phyloP scores from a whole-genome alignment of 1,140 invertebrate genomes.

The Potamilus streckersoni region DNA sequence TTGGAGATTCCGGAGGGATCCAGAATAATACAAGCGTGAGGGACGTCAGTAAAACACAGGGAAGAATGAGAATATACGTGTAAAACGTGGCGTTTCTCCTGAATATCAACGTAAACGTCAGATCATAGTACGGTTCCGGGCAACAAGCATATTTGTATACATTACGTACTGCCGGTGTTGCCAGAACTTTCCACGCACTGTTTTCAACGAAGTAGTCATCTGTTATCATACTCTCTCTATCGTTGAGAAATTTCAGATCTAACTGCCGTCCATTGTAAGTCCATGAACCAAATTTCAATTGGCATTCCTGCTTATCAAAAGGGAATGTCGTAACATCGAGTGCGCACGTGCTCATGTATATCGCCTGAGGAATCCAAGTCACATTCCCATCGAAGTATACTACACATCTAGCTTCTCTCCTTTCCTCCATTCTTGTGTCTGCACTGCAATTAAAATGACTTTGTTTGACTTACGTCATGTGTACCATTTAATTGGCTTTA shows the following conservation, averaged over 20 bases:
- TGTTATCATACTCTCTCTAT: conserved; percentile 22
- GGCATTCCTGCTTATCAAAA: conserved; percentile 66
- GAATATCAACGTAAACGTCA: conserved; percentile 63
- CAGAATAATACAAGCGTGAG: conserved; percentile 68
- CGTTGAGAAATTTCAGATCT: conserved; percentile 46
- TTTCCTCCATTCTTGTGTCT: conserved; percentile 61
- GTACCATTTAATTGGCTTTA: no score
- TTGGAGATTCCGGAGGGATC: conserved; percentile 68
- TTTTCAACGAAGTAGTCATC: conserved; percentile 60
- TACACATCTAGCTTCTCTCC: conserved; percentile 60
- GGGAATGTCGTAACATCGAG: conserved; percentile 73
- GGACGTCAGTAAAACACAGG: conserved; percentile 66
- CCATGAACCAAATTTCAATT: conserved; percentile 68
- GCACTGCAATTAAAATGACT: conserved; percentile 49
- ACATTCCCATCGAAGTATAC: conserved; percentile 88
- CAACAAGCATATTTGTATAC: conserved; percentile 62
- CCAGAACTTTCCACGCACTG: conserved; percentile 66
- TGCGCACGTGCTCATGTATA: conserved; percentile 96
- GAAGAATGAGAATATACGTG: conserved; percentile 67
- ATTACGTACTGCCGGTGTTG: conserved; percentile 49
- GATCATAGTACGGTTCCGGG: conserved; percentile 61
- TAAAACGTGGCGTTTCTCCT: conserved; percentile 66
- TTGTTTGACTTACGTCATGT: no score
- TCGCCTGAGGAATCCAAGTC: conserved; percentile 96
- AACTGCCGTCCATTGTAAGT: conserved; percentile 64